Evolutionary conservation across 2,113 vertebrate species (phyloP), one percentile per base, ranked within the genome.

Genomic region (Lophotis ruficrista): DNA sequence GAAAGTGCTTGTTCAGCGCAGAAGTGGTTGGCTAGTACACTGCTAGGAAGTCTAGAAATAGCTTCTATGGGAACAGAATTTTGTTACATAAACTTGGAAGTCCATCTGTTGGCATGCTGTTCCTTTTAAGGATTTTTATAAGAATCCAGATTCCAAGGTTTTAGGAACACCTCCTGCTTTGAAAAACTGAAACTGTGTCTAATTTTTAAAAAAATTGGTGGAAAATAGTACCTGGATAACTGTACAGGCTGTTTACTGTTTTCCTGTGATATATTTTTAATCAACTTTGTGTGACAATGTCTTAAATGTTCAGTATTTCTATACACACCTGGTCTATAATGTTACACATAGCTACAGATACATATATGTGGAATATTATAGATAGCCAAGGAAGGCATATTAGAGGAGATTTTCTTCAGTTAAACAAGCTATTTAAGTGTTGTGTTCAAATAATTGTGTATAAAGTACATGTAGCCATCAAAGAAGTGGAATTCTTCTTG

Each of bases 281-380:
- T 53, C 33, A 60, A 2, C 21, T 51, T 77, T 30, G 64, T 62
- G 38, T 62, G 27, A 47, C 33, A 23, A 1, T 53, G 17, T 66
- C 19, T 61, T 60, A 35, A 31, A 53, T 37, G 12, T 54, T 78
- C 25, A 37, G 13, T 33, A 12, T 61, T 66, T 72, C 61, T 56
- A 33, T 50, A 17, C 3, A 16, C 1, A 3, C 14, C 5, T 0
- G 14, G 17, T 58, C 28, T 60, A 6, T 33, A 28, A 45, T 38
- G 45, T 71, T 77, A 38, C 9, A 65, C 78, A 6, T 54, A 23
- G 47, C 18, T 69, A 10, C 47, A 56, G 21, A 33, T 71, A 11
- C 1, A 1, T 45, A 22, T 30, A 5, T 16, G 13, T 23, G 21
- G 47, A 38, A 43, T 56, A 41, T 50, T 71, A 22, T 4, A 38